Evolutionary conservation across 2,888 invertebrate genomes (phyloP).

Genomic region (Endotricha flammealis): DNA sequence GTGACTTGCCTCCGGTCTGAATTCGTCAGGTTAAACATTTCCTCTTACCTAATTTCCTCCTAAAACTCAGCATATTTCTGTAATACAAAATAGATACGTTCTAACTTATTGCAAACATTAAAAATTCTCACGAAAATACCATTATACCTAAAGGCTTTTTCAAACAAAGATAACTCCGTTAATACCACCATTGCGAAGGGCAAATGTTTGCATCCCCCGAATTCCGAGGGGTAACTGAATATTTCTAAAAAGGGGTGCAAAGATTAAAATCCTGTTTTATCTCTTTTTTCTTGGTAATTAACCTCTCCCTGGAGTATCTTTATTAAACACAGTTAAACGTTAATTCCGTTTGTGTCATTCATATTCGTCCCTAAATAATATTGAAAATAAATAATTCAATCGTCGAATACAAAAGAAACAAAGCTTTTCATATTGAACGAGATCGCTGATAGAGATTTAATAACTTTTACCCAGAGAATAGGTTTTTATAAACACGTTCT

Average conservation of each 20-base stretch:
- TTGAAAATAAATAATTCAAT: background rate
- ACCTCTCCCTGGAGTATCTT: conserved; percentile 23
- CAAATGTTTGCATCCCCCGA: background rate
- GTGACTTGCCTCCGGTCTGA: too few relatives aligned
- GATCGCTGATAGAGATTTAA: too few relatives aligned
- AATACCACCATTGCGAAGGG: background rate
- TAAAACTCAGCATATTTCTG: too few relatives aligned
- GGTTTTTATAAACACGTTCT: too few relatives aligned
- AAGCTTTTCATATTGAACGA: too few relatives aligned
- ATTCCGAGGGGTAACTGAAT: background rate
- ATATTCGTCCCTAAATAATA: background rate
- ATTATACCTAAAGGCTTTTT: background rate
- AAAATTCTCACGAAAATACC: too few relatives aligned
- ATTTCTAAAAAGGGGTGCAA: conserved; percentile 16
- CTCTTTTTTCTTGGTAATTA: conserved; percentile 39
- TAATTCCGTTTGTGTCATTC: conserved; percentile 9
- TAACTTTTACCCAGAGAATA: too few relatives aligned
- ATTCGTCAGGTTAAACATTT: too few relatives aligned
- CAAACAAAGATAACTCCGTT: background rate
- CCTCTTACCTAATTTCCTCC: too few relatives aligned
- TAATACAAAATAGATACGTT: too few relatives aligned
- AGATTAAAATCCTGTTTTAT: conserved; percentile 32
- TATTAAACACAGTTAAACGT: conserved; percentile 20
- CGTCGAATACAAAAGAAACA: too few relatives aligned
- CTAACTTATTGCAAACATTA: too few relatives aligned